These are phyloP conservation scores for Catocala nupta DNA, from an alignment of 2,888 invertebrate genomes.

Conservation along the genomic window DNA sequence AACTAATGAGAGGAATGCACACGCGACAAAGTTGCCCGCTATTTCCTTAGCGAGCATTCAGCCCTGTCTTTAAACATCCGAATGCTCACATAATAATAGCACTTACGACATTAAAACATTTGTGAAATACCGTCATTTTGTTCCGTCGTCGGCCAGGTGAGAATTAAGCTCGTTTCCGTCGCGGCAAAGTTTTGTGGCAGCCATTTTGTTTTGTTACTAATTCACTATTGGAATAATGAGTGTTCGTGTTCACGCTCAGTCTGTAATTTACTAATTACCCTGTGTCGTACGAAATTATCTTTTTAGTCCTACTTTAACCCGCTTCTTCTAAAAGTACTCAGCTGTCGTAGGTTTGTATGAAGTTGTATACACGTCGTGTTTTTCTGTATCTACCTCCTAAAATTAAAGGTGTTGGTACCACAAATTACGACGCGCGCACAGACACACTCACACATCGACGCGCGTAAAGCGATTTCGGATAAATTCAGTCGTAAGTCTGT, in stretches of 20 bases:
- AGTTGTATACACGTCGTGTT: too few relatives aligned
- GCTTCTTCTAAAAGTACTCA: too few relatives aligned
- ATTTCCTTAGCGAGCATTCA: too few relatives aligned
- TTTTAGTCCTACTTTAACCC: slow-evolving; percentile 13
- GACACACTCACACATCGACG: too few relatives aligned
- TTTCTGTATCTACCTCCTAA: too few relatives aligned
- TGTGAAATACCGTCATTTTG: slow-evolving; percentile 28
- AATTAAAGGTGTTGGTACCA: too few relatives aligned
- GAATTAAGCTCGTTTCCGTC: slow-evolving; percentile 53
- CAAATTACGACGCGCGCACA: too few relatives aligned
- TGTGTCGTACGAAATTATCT: slow-evolving; percentile 42
- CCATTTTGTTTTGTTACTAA: slow-evolving; percentile 42
- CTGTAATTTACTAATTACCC: slow-evolving; percentile 55
- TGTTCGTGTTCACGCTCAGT: slow-evolving; percentile 39
- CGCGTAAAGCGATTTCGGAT: too few relatives aligned
- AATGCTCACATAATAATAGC: slow-evolving; percentile 36
- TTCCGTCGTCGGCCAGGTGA: slow-evolving; percentile 48
- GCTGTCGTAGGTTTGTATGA: too few relatives aligned
- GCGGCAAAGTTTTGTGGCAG: slow-evolving; percentile 47
- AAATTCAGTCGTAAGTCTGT: too few relatives aligned
- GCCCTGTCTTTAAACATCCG: slow-evolving; percentile 15
- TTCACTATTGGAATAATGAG: slow-evolving; percentile 47
- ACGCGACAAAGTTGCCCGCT: too few relatives aligned
- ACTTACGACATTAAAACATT: slow-evolving; percentile 44
- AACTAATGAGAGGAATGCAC: too few relatives aligned